Conservation (phyloP, 2,797 vertebrate species). For the Gallirallus australis region DNA sequence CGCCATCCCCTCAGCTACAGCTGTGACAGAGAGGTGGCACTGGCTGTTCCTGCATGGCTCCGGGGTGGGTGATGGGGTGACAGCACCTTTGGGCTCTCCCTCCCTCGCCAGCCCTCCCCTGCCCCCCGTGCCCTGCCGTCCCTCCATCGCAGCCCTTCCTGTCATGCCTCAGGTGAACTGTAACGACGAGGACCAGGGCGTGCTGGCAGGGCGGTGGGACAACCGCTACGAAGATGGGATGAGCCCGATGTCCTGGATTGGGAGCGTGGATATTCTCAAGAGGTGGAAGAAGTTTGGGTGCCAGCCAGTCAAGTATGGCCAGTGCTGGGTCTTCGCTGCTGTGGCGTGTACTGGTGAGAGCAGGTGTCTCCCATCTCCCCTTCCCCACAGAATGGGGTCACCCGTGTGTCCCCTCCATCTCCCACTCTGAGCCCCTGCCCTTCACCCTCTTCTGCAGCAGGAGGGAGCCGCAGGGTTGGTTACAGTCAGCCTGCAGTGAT, state of each 20-base stretch:
- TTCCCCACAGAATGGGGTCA: not conserved
- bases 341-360: slow-evolving; percentile 91
- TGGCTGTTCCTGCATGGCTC: not conserved
- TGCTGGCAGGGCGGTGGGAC: slow-evolving; percentile 89
- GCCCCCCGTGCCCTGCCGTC: too few relatives aligned
- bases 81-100: accelerated
- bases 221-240: slow-evolving; percentile 83
- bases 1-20: not conserved
- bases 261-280: slow-evolving; percentile 91
- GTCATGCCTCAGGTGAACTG: slow-evolving; percentile 87
- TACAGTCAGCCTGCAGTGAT: not conserved
- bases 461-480: not conserved
- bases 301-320: slow-evolving; percentile 90
- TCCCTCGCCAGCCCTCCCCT: not conserved
- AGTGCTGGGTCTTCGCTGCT: slow-evolving; percentile 98
- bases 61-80: not conserved
- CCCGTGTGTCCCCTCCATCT: accelerated
- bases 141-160: not conserved
- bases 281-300: slow-evolving; percentile 86
- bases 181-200: slow-evolving; percentile 88
- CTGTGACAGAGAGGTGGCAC: not conserved
- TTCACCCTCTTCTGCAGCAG: not conserved
- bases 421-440: accelerated
- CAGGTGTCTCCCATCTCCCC: accelerated
- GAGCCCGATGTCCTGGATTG: slow-evolving; percentile 90